Base-by-base conservation (phyloP, 1,140 invertebrate genomes). In the Zaprionus inermis region DNA sequence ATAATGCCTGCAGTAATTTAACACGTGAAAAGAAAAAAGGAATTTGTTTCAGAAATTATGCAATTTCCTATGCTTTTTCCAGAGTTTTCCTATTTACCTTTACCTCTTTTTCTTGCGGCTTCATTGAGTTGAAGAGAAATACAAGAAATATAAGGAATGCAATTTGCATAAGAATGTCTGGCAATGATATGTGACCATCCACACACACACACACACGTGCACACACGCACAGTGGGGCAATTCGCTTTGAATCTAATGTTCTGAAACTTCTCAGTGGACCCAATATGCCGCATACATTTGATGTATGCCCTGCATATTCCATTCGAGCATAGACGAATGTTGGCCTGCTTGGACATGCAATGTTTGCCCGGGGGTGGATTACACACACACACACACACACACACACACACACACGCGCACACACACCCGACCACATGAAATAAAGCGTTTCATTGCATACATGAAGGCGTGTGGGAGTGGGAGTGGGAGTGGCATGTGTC, bases 271-370 rank as follows among this genome's bases (percentile, higher is more conserved):
- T 76, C 72, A 71, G 63, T 78, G 72, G 72, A 76, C 61, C 72
- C 72, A 64, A 78, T 76, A 78, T 76, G 76, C 76, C 76, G 57
- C 65, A 78, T 56, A 64, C 66, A 77, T 74, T 75, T 74, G 65
- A 73, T 61, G 55, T 41, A 72, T 74, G 38, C 49, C 46, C 38
- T 58, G 51, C 61, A 72, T n/a, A 51, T 57, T 32, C 32, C 16
- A 68, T 16, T 46, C 24, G 51, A 57, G 57, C 32, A 63, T 49
- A 72, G 67, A 71, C 59, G 70, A 59, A 63, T 54, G 70, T 65
- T 72, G 30, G 10, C 32, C 46, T 30, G 67, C 64, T 80, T 81
- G 78, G 72, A 72, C 81, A 86, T 85, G 81, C 82, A 78, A 85
- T 61, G 61, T 65, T 78, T 71, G 61, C 66, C 75, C 59, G 68